Base-by-base conservation (phyloP, 2,797 vertebrate species). In the Enteromius argenteus region DNA sequence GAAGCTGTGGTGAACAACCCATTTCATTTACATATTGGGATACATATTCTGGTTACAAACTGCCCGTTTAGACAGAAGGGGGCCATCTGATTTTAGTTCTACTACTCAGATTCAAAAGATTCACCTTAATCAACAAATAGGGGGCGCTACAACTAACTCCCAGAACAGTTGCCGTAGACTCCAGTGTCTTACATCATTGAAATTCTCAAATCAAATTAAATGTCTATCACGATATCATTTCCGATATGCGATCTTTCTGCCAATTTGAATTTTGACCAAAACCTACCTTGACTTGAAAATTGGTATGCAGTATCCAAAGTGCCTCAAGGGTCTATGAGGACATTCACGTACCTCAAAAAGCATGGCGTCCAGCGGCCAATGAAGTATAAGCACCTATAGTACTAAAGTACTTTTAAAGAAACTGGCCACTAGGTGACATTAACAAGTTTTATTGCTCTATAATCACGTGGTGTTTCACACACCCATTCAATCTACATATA, bases 1-100 rank as follows among this genome's bases (percentile, higher is more conserved):
- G 89, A 92, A 89, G 87, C 58, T 69, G 64, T 84, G 86, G 30
- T 81, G 42, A 51, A 80, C 83, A 86, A 78, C 77, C 4, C 19
- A 32, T 19, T 46, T 62, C 32, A 5, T 64, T 37, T n/a, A n/a
- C n/a, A n/a, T n/a, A n/a, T n/a, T n/a, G n/a, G n/a, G n/a, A n/a
- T 4, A 60, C n/a, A 5, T 49, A 53, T 53, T 53, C 5, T 53
- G 17, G 11, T 10, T 5, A 53, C 71, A 74, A 21, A 13, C 17
- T 73, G 44, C 8, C 15, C 8, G 9, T 46, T 72, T 72, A 46
- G 23, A 30, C 0, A 46, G 14, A 71, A 42, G 15, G 0, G 6
- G 11, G 2, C 13, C 0, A 7, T 23, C 39, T 71, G 39, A 32
- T 27, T 72, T 30, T 6, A 15, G 13, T 30, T 14, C 13, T 62